A percentile compares a stretch with the other conserved stretches of the same genome.
These are phyloP conservation scores for Hylia prasina DNA, from an alignment of 2,113 vertebrate genomes.

Conservation along the genomic window DNA sequence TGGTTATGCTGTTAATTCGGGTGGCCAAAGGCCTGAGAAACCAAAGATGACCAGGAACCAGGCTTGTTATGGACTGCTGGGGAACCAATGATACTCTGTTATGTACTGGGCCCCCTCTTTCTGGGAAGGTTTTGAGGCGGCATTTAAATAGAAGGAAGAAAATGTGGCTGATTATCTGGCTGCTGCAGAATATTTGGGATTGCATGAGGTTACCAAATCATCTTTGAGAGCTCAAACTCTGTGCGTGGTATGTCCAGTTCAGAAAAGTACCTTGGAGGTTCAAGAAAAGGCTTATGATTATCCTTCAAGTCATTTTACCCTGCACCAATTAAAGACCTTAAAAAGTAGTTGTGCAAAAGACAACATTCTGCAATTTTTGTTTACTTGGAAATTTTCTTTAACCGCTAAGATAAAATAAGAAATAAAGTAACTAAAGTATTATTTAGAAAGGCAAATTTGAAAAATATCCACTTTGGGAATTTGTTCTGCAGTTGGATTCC, in stretches of 20 bases:
- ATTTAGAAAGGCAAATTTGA: neutral
- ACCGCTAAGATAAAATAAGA: neutral
- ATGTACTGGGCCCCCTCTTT: neutral
- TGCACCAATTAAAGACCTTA: neutral
- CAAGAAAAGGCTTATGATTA: neutral
- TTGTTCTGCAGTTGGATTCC: neutral
- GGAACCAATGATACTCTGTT: accelerated
- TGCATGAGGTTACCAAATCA: neutral
- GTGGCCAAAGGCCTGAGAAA: neutral
- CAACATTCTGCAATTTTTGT: neutral
- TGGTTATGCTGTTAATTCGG: neutral
- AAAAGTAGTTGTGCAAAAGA: neutral
- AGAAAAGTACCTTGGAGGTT: neutral
- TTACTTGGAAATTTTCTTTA: neutral
- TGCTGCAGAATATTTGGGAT: neutral
- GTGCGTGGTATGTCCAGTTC: neutral
- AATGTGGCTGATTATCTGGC: neutral
- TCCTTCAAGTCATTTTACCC: neutral
- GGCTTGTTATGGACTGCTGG: neutral
- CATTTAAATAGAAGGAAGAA: neutral
- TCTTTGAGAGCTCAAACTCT: neutral
- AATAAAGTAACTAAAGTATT: neutral
- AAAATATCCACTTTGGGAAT: neutral
- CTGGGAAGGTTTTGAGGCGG: neutral
- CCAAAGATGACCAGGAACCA: neutral